Evolutionary conservation across 35 echinoderm and acorn worm genomes (phyloP), one percentile per base, ranked within the genome.

Genomic region (Apostichopus parvimensis): DNA sequence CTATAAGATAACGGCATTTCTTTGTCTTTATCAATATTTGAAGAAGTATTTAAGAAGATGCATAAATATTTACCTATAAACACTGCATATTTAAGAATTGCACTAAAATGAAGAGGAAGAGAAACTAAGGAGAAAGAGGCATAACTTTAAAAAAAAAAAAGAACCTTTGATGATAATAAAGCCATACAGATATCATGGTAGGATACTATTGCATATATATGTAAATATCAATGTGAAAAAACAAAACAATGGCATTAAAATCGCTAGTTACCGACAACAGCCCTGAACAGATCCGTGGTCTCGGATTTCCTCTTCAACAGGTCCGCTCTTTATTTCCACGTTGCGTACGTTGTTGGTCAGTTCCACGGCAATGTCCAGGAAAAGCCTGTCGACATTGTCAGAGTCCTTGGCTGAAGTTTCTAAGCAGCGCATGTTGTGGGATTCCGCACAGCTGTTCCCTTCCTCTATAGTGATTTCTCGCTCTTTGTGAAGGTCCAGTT

Each of bases 381-480:
- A 98, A 14, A 98, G 91, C 77, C 93, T 92, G 91, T 98, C 97
- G 11, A 98, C 97, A 77, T 98, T 98, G 88, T 98, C 97, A 0
- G 97, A 92, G 61, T 98, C 97, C 92, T 98, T 98, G 28, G 97
- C 97, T 5, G 97, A 98, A 1, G 97, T 98, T 70, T 98, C 95
- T 79, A 98, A 70, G 83, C 96, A 95, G 0, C 95, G 85, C 95
- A 96, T 98, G 66, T 82, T 79, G 80, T 98, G 93, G 20, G 90
- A 90, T 20, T 98, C 97, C 8, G 97, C 94, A 89, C 94, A 96
- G 11, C 64, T 87, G 72, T 92, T 84, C 5, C 94, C 94, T 34
- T 98, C 93, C 26, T 98, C 92, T 14, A 92, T 66, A 11, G 87
- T 96, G 70, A 98, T 93, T 60, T 98, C 97, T 62, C 97, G 78